phyloP scores from a whole-genome alignment of 2,888 invertebrate genomes.

The Acanthosepion lycidas region DNA sequence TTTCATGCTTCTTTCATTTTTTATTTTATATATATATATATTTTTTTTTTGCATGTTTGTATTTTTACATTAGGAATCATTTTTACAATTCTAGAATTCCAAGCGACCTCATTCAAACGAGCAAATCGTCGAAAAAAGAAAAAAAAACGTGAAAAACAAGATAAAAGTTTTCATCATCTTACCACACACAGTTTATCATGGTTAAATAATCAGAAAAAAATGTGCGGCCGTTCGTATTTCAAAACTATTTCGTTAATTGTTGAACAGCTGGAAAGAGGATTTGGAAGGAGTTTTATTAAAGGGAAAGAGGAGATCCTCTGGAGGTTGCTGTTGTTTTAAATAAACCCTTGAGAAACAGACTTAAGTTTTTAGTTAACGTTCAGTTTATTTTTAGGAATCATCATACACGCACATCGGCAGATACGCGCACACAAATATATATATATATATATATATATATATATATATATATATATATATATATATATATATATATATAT shows the following conservation, averaged over 20 bases:
- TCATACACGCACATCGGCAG: no score
- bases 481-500: no score
- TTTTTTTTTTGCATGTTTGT: background rate
- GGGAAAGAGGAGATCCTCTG: background rate
- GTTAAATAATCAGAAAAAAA: constrained; percentile 9
- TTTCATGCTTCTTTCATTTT: background rate
- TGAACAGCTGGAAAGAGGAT: constrained; percentile 33
- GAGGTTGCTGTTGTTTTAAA: background rate
- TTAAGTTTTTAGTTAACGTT: background rate
- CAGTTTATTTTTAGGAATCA: background rate
- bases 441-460: no score
- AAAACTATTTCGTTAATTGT: constrained; percentile 33
- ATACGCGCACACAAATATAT: no score
- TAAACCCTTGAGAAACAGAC: background rate
- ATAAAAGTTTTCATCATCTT: background rate
- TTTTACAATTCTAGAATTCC: background rate
- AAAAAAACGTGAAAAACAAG: no score
- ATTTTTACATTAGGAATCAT: background rate
- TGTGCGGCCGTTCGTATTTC: background rate
- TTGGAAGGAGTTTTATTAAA: background rate
- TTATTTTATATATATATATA: background rate
- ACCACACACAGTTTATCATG: background rate
- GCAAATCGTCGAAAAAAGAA: background rate
- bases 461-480: no score
- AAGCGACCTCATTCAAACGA: background rate